Percentiles rank a stretch among this genome's conserved stretches.
Evolutionary conservation across 1,140 invertebrate genomes (phyloP).

Genomic region (Phymorhynchus buccinoides): DNA sequence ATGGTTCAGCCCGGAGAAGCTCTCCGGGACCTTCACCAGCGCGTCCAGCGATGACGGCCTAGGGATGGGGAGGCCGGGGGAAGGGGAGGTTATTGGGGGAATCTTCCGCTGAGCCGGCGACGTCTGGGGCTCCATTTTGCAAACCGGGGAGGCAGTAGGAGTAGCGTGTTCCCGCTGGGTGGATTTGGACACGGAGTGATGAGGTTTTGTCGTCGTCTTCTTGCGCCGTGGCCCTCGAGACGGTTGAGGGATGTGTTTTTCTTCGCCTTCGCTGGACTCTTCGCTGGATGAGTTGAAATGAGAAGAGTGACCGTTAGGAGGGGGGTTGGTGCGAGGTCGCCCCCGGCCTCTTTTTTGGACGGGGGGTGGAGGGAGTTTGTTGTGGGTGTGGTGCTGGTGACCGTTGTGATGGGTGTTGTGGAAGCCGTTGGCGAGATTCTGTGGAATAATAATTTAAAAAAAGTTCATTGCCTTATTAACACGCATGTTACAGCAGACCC

Average conservation of each 20-base stretch:
- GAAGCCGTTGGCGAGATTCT: not conserved
- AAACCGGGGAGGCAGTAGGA: too few species aligned
- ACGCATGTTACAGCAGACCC: too few species aligned
- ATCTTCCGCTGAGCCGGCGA: not conserved
- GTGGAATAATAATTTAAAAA: not conserved
- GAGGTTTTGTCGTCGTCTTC: not conserved
- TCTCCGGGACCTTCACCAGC: constrained; percentile 88
- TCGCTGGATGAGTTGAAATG: not conserved
- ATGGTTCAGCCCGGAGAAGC: constrained; percentile 91
- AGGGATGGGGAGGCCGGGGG: not conserved
- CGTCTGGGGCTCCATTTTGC: not conserved
- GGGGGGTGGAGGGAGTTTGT: constrained; percentile 25
- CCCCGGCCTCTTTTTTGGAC: too few species aligned
- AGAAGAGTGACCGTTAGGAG: not conserved
- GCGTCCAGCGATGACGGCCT: constrained; percentile 77
- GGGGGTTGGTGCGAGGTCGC: too few species aligned
- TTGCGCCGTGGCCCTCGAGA: not conserved
- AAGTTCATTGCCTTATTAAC: too few species aligned
- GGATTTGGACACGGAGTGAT: not conserved
- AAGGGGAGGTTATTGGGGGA: too few species aligned
- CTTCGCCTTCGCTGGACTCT: constrained; percentile 76
- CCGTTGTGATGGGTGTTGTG: too few species aligned
- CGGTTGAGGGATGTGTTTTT: constrained; percentile 77
- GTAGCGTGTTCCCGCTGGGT: not conserved
- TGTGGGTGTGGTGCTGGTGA: constrained; percentile 42